Conservation (phyloP, 1,140 invertebrate species). For the Trichonephila inaurata region DNA sequence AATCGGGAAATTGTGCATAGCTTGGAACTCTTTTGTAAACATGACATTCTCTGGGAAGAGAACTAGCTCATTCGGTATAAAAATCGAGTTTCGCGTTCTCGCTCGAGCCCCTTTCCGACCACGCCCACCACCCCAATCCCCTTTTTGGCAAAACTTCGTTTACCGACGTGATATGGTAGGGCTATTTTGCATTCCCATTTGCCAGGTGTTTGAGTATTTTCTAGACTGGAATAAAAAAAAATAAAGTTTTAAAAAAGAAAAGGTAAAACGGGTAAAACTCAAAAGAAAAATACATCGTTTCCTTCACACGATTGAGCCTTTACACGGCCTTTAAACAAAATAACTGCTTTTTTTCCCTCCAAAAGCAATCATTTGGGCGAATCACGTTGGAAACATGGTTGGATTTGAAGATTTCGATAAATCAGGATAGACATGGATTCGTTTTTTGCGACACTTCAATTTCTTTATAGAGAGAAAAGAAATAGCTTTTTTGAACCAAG, state of each 20-base stretch:
- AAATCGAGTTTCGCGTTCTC: slow-evolving; percentile 41
- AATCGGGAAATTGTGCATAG: slow-evolving; percentile 46
- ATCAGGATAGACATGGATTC: background rate
- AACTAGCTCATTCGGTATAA: background rate
- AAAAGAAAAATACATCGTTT: background rate
- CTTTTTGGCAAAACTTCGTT: slow-evolving; percentile 40
- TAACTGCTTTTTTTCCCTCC: background rate
- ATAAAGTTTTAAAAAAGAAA: background rate
- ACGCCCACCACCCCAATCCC: background rate
- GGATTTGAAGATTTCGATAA: background rate
- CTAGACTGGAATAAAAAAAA: background rate
- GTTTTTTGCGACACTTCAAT: too few relatives aligned
- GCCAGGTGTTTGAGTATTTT: slow-evolving; percentile 27
- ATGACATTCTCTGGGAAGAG: slow-evolving; percentile 38
- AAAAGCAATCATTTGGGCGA: background rate
- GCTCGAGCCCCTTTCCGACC: background rate
- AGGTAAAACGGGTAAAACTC: background rate
- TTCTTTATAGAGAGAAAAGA: too few relatives aligned
- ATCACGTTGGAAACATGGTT: background rate
- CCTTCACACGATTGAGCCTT: slow-evolving; percentile 16
- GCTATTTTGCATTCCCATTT: slow-evolving; percentile 60
- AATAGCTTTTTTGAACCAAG: too few relatives aligned
- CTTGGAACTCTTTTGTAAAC: slow-evolving; percentile 42
- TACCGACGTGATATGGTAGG: slow-evolving; percentile 23
- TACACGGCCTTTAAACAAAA: slow-evolving; percentile 14